Evolutionary conservation across 2,888 invertebrate genomes (phyloP), one percentile per base, ranked within the genome.

Genomic region (Drosophila acutilabella): DNA sequence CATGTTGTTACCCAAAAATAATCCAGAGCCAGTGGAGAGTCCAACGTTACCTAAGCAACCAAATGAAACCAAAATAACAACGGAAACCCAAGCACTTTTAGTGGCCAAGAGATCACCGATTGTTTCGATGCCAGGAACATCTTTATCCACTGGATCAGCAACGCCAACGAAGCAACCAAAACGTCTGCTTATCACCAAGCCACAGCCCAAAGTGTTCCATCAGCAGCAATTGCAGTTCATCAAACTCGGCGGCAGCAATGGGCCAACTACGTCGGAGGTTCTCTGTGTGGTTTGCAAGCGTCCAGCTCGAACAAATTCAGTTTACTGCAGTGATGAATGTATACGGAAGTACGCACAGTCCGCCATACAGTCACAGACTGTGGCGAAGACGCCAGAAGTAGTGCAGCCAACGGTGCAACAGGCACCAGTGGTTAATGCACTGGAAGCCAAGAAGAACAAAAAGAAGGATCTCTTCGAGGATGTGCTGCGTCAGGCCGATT

Each of bases 321-420:
- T 97, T 81, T 98, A 97, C 92, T 98, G 98, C 92, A 96, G 97
- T 84, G 96, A 97, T 87, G 94, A 95, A 36, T 98, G 98, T 91
- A 97, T 98, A 82, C 93, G 96, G 65, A 95, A 95, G 81, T 97
- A 98, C 93, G 97, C 97, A 1, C 95, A 96, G 86, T 96, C 96
- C 78, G 95, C 95, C 1, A 68, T 92, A 11, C 84, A 81, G 20
- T 45, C 75, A 1, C 74, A 62, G 33, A 58, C 71, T 1, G 90
- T 92, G 71, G 47, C 56, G 1, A 89, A 89, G 53, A 59, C 69
- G 0, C 74, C 86, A 0, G 90, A 90, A 2, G 36, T 66, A 16
- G 61, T 48, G 64, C 66, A 50, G 30, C 79, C n/a, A 57, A 41
- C 58, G n/a, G 10, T 10, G 13, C 5, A 57, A 2, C 54, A 65